These are phyloP conservation scores for Temnopleurus reevesii DNA, from an alignment of 53 echinoderm and acorn worm species.

Conservation along the genomic window DNA sequence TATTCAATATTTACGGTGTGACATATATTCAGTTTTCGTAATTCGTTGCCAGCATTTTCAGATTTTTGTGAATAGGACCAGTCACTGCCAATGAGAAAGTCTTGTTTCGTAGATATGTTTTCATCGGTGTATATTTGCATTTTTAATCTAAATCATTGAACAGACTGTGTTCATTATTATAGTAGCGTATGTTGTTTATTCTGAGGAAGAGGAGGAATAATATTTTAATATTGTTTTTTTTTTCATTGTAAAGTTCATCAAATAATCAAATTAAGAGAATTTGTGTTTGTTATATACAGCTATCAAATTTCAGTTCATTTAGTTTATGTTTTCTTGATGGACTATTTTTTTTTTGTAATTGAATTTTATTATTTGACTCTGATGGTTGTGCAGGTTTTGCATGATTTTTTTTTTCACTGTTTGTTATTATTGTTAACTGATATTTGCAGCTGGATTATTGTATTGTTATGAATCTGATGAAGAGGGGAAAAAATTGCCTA, in stretches of 20 bases:
- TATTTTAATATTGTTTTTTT: too few relatives aligned
- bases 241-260: too few relatives aligned
- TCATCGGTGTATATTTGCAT: neutral
- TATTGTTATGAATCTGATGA: neutral
- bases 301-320: neutral
- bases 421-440: conserved; percentile 27
- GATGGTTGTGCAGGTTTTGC: neutral
- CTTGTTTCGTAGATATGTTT: conserved; percentile 2
- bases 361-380: neutral
- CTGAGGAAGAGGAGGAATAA: neutral
- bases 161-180: neutral
- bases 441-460: conserved; percentile 49
- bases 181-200: neutral
- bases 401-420: neutral
- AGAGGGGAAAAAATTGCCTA: conserved; percentile 12
- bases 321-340: neutral
- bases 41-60: conserved; percentile 23
- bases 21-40: neutral
- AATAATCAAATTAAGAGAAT: too few relatives aligned
- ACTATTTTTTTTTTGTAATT: neutral
- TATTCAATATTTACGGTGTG: neutral
- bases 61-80: neutral
- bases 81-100: conserved; percentile 3
- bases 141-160: neutral
- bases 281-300: neutral